Conservation (phyloP, 2,888 invertebrate species). For the Pollenia amentaria region DNA sequence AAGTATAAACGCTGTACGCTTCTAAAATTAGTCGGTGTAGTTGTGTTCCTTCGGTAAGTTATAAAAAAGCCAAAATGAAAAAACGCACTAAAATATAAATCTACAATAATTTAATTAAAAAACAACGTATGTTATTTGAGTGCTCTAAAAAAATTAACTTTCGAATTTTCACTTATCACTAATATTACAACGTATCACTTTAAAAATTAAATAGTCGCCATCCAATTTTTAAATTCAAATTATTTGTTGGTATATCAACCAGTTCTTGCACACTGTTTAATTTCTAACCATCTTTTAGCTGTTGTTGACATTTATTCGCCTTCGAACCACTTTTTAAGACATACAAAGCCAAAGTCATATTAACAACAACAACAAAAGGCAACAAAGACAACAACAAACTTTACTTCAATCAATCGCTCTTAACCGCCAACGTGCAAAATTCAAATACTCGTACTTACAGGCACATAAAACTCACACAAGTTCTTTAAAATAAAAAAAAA, state of each 20-base stretch:
- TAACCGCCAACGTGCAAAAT: conserved; percentile 66
- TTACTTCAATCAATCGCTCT: conserved; percentile 60
- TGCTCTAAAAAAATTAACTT: too few relatives aligned
- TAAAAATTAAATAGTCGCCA: too few relatives aligned
- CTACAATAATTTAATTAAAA: too few relatives aligned
- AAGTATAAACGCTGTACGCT: too few relatives aligned
- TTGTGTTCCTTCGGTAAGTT: too few relatives aligned
- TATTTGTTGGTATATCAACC: background rate
- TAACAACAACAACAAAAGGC: conserved; percentile 37
- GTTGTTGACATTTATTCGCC: conserved; percentile 56
- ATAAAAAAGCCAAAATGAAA: too few relatives aligned
- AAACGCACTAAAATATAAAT: too few relatives aligned
- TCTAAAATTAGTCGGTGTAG: too few relatives aligned
- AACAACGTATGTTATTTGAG: too few relatives aligned
- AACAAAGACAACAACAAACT: conserved; percentile 32
- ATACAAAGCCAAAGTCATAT: conserved; percentile 56
- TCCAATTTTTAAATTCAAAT: background rate
- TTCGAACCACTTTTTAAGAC: conserved; percentile 51
- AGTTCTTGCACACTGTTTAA: conserved; percentile 27
- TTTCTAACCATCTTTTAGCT: conserved; percentile 23
- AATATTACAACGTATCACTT: too few relatives aligned
- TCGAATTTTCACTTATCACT: too few relatives aligned
- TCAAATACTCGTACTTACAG: conserved; percentile 7
- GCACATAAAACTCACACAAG: background rate
- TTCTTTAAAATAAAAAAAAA: conserved; percentile 6